These are phyloP conservation scores for Pandemis heparana DNA, from an alignment of 2,888 invertebrate genomes.

Conservation along the genomic window DNA sequence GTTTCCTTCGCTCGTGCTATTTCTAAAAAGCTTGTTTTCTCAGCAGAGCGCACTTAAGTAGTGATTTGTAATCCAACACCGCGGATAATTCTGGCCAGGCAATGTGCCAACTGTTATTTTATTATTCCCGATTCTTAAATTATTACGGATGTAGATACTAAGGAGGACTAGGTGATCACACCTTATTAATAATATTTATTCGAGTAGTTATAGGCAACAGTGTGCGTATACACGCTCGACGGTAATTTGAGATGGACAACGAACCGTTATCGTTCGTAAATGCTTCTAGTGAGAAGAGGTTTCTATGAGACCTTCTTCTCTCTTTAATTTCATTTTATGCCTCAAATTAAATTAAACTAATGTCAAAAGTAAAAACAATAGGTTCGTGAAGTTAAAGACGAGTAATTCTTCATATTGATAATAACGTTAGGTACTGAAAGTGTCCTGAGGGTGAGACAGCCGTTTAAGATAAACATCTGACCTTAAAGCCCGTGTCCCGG, in stretches of 20 bases:
- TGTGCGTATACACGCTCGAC: not conserved
- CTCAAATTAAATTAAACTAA: too few relatives aligned
- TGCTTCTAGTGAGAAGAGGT: too few relatives aligned
- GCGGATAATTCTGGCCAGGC: slow-evolving; percentile 70
- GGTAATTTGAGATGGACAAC: too few relatives aligned
- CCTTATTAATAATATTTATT: not conserved
- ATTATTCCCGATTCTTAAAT: slow-evolving; percentile 43
- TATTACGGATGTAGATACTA: not conserved
- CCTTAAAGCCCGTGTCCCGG: slow-evolving; percentile 70
- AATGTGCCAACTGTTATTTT: slow-evolving; percentile 69
- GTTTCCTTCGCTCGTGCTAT: slow-evolving; percentile 75
- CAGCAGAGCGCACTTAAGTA: slow-evolving; percentile 80
- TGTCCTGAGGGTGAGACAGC: slow-evolving; percentile 83
- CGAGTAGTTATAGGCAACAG: not conserved
- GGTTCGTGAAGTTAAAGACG: slow-evolving; percentile 31
- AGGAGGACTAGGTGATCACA: not conserved
- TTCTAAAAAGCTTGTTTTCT: slow-evolving; percentile 84
- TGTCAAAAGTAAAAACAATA: too few relatives aligned
- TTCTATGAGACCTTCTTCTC: too few relatives aligned
- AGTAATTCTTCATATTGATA: slow-evolving; percentile 74
- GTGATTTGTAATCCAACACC: slow-evolving; percentile 74
- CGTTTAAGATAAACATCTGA: slow-evolving; percentile 85
- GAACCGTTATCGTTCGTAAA: not conserved
- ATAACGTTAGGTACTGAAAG: slow-evolving; percentile 77
- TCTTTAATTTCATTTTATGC: too few relatives aligned